Evolutionary conservation across 2,113 vertebrate species (phyloP).

Genomic region (Phylloscopus trochiloides): DNA sequence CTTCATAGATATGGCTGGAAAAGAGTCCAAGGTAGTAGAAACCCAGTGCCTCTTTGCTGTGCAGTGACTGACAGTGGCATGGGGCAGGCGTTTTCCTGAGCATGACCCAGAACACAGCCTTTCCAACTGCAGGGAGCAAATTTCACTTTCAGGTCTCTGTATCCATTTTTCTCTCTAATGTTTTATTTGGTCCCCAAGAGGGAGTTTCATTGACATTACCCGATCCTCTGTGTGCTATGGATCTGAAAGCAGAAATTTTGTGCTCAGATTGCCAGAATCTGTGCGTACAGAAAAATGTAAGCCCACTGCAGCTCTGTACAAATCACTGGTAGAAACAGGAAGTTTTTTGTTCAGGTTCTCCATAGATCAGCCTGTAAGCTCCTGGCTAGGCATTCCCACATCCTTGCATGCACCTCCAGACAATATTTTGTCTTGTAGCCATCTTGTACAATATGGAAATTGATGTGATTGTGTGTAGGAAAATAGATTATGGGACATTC

Average conservation of each 20-base stretch:
- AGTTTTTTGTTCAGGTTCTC: neutral
- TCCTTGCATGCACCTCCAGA: neutral
- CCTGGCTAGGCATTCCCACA: neutral
- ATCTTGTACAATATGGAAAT: neutral
- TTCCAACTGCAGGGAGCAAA: neutral
- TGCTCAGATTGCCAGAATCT: neutral
- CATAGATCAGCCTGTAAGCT: neutral
- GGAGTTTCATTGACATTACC: neutral
- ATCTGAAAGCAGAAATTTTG: neutral
- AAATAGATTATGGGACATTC: neutral
- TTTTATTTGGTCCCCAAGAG: neutral
- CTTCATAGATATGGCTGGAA: accelerated
- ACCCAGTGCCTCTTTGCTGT: neutral
- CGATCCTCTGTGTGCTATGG: neutral
- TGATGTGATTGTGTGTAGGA: neutral
- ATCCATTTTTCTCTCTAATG: neutral
- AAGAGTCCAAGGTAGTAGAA: neutral
- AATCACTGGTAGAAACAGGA: neutral
- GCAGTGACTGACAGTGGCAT: neutral
- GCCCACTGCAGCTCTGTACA: neutral
- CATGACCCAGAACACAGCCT: neutral
- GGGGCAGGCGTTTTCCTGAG: neutral
- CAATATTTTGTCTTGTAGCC: neutral
- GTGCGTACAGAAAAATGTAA: neutral
- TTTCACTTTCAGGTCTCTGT: neutral